Evolutionary conservation across 1,140 invertebrate genomes (phyloP).

Genomic region (Drosophila gunungcola): DNA sequence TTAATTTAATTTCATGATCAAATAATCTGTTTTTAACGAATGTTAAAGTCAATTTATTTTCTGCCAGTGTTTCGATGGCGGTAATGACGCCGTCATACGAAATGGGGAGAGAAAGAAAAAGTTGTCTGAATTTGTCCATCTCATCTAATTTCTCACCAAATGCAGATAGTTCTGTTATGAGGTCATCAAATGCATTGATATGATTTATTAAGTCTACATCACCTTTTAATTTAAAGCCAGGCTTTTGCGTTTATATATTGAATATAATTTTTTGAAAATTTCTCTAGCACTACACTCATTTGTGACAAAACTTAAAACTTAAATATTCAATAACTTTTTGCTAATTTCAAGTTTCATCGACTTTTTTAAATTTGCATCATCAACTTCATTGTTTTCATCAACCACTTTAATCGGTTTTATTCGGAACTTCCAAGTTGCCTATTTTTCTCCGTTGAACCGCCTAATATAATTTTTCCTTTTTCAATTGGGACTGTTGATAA

Average conservation of each 20-base stretch:
- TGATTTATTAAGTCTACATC: constrained; percentile 7
- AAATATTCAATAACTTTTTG: constrained; percentile 77
- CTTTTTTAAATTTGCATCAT: constrained; percentile 62
- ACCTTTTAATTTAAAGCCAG: constrained; percentile 71
- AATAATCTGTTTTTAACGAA: too few relatives aligned
- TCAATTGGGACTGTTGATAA: too few relatives aligned
- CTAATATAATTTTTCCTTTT: too few relatives aligned
- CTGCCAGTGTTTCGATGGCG: constrained; percentile 83
- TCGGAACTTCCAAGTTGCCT: constrained; percentile 1
- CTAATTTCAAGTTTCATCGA: constrained; percentile 29
- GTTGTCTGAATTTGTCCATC: constrained; percentile 10
- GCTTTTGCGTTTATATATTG: constrained; percentile 77
- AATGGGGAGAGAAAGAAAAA: neutral
- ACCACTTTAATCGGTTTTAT: neutral
- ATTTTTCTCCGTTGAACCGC: too few relatives aligned
- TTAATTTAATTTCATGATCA: constrained; percentile 82
- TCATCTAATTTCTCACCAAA: constrained; percentile 69
- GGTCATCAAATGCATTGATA: constrained; percentile 67
- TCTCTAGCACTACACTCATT: constrained; percentile 44
- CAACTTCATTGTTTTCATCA: neutral
- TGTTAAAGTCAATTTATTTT: constrained; percentile 55
- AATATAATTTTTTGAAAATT: constrained; percentile 76
- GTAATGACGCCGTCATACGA: constrained; percentile 76
- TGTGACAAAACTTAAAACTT: constrained; percentile 54
- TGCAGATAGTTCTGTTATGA: neutral